Conservation (phyloP, 2,797 vertebrate species). For the Chrosomus eos region DNA sequence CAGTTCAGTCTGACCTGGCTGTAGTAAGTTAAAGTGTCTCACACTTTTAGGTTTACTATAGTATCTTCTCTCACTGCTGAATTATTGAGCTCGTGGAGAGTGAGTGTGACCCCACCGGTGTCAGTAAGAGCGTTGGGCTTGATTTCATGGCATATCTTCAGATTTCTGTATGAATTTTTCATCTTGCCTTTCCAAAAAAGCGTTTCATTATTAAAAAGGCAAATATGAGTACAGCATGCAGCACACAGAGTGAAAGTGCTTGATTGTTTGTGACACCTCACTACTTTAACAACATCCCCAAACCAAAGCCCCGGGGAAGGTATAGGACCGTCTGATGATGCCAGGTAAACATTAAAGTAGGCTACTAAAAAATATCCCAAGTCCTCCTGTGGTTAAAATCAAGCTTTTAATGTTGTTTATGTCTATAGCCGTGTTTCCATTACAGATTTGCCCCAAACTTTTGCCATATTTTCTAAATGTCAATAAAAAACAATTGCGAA, state of each 20-base stretch:
- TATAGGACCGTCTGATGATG: conserved; percentile 39
- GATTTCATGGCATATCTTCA: conserved; percentile 64
- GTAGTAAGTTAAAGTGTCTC: conserved; percentile 53
- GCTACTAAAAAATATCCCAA: not conserved
- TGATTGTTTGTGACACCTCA: conserved; percentile 37
- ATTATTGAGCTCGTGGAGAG: conserved; percentile 57
- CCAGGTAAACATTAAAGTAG: conserved; percentile 30
- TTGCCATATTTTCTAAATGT: too few relatives aligned
- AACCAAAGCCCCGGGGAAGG: conserved; percentile 39
- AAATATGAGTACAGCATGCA: conserved; percentile 53
- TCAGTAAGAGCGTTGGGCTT: conserved; percentile 60
- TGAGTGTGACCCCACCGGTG: conserved; percentile 49
- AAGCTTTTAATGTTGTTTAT: too few relatives aligned
- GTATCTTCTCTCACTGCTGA: conserved; percentile 53
- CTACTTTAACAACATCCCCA: conserved; percentile 36
- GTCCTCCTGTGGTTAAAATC: too few relatives aligned
- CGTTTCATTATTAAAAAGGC: conserved; percentile 64
- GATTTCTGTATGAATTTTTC: conserved; percentile 63
- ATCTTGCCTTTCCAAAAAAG: conserved; percentile 60
- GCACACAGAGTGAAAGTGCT: conserved; percentile 46
- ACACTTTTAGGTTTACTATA: conserved; percentile 32
- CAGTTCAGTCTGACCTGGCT: conserved; percentile 26
- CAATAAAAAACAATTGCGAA: too few relatives aligned
- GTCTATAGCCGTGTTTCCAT: too few relatives aligned
- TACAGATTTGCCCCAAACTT: too few relatives aligned